A percentile compares a stretch with the other conserved stretches of the same genome.
Evolutionary conservation across 2,797 vertebrate genomes (phyloP).

Genomic region (Scolopax bukidnonensis): DNA sequence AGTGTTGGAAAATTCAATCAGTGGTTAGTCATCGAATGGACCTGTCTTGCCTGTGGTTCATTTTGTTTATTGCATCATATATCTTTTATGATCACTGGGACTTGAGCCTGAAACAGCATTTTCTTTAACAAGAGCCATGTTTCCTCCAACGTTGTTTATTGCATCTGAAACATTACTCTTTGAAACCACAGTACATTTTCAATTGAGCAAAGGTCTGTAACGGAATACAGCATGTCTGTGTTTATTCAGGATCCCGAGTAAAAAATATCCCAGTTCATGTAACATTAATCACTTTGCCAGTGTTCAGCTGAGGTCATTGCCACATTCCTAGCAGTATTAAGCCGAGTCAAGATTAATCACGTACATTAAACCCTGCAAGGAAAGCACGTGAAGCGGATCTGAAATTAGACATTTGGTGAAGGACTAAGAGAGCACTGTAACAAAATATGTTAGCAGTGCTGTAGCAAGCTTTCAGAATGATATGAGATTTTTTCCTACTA

Average conservation of each 20-base stretch:
- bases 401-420: constrained; percentile 78
- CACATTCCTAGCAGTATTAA: constrained; percentile 83
- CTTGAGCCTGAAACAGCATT: constrained; percentile 83
- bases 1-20: constrained; percentile 78
- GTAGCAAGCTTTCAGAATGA: constrained; percentile 48
- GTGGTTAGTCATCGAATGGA: constrained; percentile 71
- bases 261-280: constrained; percentile 77
- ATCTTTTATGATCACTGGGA: constrained; percentile 83
- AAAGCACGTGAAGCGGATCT: constrained; percentile 77
- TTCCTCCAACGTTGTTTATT: constrained; percentile 80
- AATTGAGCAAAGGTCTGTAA: constrained; percentile 80
- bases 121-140: constrained; percentile 81
- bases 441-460: constrained; percentile 64
- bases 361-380: constrained; percentile 79
- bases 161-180: constrained; percentile 79
- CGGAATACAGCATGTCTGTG: constrained; percentile 79
- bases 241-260: constrained; percentile 78
- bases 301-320: constrained; percentile 83
- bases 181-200: constrained; percentile 78
- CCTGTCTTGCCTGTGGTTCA: constrained; percentile 77
- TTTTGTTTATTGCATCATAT: constrained; percentile 83
- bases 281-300: constrained; percentile 83
- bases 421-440: constrained; percentile 65
- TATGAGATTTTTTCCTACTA: constrained; percentile 6
- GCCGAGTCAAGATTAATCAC: constrained; percentile 83